Base-by-base conservation (phyloP, 2,113 vertebrate genomes). In the Psephotus haematonotus region DNA sequence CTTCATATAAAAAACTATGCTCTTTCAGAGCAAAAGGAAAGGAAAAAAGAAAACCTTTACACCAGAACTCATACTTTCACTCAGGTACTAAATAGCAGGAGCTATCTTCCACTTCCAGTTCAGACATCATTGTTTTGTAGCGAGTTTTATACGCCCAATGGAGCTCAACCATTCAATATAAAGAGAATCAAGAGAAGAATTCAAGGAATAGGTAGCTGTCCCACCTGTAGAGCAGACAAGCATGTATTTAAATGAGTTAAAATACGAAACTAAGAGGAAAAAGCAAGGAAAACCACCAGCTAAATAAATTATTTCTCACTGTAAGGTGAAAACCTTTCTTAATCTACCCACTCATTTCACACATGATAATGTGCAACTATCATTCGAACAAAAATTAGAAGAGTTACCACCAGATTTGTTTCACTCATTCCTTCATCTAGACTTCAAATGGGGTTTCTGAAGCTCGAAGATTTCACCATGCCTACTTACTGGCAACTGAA, bases 341-440 rank as follows among this genome's bases (percentile, higher is more conserved):
- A 75, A 70, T 29, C 76, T 83, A 75, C 55, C 52, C 77, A 82
- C 76, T 92, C 69, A 78, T 84, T 93, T 93, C 86, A 93, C 80
- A 93, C 68, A 44, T 0, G 3, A 53, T 63, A 29, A 89, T 7
- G 2, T 43, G 44, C 27, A 59, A 63, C 57, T 69, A 72, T 18
- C 70, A 41, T 62, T 88, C 65, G 33, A 77, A 33, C 59, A 94
- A 96, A 96, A 88, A 91, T 49, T 39, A 83, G 29, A 79, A 55
- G 35, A 77, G 55, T 46, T 44, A 60, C 41, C 84, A 84, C 50
- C 65, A 92, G 59, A 79, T 95, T 90, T 80, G 27, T 86, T 95
- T 91, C 90, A 70, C 59, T 88, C 3, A 3, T 57, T 91, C 55
- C 77, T 68, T 76, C 49, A 62, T 24, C 57, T 88, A 33, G 89